These are phyloP conservation scores for Eristalis tenax DNA, from an alignment of 2,888 invertebrate genomes.

Conservation along the genomic window DNA sequence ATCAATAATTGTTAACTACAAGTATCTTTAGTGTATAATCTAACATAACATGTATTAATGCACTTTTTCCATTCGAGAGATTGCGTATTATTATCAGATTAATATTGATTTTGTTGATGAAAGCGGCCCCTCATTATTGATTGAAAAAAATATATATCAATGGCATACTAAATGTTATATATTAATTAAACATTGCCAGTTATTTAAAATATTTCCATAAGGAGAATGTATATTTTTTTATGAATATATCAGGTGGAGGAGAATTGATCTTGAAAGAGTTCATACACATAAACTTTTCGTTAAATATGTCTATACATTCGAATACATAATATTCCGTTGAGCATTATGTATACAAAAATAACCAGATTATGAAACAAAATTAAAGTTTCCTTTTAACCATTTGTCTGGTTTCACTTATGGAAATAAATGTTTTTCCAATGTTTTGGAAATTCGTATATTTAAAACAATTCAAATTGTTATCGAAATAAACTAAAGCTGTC, in stretches of 20 bases:
- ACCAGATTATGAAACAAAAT: conserved; percentile 43
- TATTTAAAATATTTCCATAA: conserved; percentile 39
- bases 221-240: conserved; percentile 47
- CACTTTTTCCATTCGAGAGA: conserved; percentile 67
- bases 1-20: conserved; percentile 71
- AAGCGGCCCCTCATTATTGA: conserved; percentile 40
- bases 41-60: conserved; percentile 69
- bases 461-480: conserved; percentile 23
- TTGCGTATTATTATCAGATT: conserved; percentile 55
- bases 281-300: neutral
- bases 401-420: conserved; percentile 65
- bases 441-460: conserved; percentile 35
- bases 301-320: neutral
- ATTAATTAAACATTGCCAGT: conserved; percentile 48
- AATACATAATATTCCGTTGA: neutral
- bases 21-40: conserved; percentile 65
- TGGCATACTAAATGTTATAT: conserved; percentile 49
- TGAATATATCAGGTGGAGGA: conserved; percentile 1
- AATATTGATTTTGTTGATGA: conserved; percentile 28
- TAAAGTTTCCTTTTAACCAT: conserved; percentile 25
- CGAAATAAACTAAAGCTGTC: conserved; percentile 60
- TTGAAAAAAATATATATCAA: conserved; percentile 45
- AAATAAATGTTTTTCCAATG: conserved; percentile 29
- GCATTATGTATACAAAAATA: conserved; percentile 54
- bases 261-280: neutral